These are phyloP conservation scores for Polydrusus cervinus DNA, from an alignment of 2,888 invertebrate genomes.

Conservation along the genomic window DNA sequence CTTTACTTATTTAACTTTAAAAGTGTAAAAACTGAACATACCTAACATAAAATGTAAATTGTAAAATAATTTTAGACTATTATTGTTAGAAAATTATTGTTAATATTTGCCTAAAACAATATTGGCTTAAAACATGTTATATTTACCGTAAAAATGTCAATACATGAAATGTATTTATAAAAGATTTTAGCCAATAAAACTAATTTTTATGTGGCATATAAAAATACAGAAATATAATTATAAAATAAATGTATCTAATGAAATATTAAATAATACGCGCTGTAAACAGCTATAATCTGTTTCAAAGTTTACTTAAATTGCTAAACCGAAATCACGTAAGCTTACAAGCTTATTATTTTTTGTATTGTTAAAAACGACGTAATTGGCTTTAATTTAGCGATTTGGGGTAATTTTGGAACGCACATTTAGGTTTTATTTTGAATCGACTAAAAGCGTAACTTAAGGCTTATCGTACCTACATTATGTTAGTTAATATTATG, in stretches of 20 bases:
- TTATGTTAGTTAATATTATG: too few relatives aligned
- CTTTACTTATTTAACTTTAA: conserved; percentile 47
- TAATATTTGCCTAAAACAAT: conserved; percentile 39
- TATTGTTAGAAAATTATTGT: conserved; percentile 43
- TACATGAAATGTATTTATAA: conserved; percentile 33
- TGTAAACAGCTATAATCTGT: too few relatives aligned
- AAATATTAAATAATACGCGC: neutral
- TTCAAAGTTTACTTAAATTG: too few relatives aligned
- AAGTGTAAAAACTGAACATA: conserved; percentile 45
- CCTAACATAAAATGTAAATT: conserved; percentile 44
- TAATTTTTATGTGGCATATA: conserved; percentile 34
- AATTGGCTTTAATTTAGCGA: too few relatives aligned
- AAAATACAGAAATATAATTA: conserved; percentile 1
- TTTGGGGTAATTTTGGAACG: too few relatives aligned
- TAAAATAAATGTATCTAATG: neutral
- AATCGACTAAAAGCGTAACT: too few relatives aligned
- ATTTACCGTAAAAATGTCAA: conserved; percentile 35
- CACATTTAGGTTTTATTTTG: too few relatives aligned
- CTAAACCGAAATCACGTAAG: too few relatives aligned
- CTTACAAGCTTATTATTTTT: too few relatives aligned
- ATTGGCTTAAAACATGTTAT: conserved; percentile 43
- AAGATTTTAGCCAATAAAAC: conserved; percentile 10
- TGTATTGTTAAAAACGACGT: too few relatives aligned
- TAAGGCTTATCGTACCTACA: too few relatives aligned
- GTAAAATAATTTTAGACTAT: conserved; percentile 43